Base-by-base conservation (phyloP, 2,113 vertebrate species). In the Mus spicilegus region DNA sequence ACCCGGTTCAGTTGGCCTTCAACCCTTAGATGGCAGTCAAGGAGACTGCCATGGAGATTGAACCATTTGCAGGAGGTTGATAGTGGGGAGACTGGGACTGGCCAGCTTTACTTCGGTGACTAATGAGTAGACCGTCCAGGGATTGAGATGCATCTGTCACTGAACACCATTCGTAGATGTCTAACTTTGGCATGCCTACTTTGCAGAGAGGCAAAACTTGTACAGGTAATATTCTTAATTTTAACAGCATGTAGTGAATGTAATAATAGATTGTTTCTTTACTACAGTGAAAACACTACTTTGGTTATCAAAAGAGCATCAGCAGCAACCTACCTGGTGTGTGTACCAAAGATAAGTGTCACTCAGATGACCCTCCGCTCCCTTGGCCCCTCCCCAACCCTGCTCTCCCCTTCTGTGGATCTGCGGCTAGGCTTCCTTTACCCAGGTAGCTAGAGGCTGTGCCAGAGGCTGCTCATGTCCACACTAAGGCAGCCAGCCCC, bases 111-210 rank as follows among this genome's bases (percentile, higher is more conserved):
- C 17, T 24, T 20, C 70, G 24, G 61, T 85, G 28, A 46, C 87
- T 86, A 30, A 28, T 36, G 24, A 65, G 63, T 65, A 20, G 4
- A 3, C 65, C 63, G 75, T 76, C 67, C 26, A 54, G 63, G 56
- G 65, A 72, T 90, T 77, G 14, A 92, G 80, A 96, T 51, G 39
- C 19, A 42, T 69, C 75, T 69, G 19, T 63, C 69, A 94, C 56
- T 87, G 87, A 87, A 95, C 88, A 56, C 51, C 61, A 92, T 90
- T 78, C 69, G 87, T 16, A 65, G 76, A 22, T 70, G 33, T 87
- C 17, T 46, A 46, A 26, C 51, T 36, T 51, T 12, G 11, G 24
- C 49, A 54, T 70, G 49, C 81, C n/a, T 63, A 63, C 56, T 63
- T 58, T 93, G 36, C 39, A 92, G 28, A 87, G 19, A 39, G 36